phyloP scores from a whole-genome alignment of 2,113 vertebrate species.

The Semicossyphus pulcher region DNA sequence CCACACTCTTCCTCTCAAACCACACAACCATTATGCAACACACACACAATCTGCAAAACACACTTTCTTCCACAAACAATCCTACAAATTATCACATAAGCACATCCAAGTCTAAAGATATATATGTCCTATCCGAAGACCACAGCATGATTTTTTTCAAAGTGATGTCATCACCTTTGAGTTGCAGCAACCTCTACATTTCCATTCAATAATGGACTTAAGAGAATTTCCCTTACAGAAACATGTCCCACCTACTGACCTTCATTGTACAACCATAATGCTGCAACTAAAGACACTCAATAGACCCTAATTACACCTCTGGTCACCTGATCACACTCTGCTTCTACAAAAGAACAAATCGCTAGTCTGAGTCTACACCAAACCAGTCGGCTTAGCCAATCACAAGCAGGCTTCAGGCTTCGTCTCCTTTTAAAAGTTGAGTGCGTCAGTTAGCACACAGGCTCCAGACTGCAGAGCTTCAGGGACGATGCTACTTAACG shows the following conservation, averaged over 20 bases:
- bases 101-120: no score
- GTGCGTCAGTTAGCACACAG: neutral
- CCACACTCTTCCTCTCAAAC: no score
- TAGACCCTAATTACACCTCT: neutral
- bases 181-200: no score
- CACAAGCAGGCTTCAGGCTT: constrained; percentile 38
- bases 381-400: constrained; percentile 53
- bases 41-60: no score
- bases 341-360: constrained; percentile 2
- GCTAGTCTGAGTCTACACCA: constrained; percentile 7
- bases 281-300: neutral
- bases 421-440: constrained; percentile 32
- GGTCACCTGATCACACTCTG: neutral
- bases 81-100: no score
- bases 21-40: no score
- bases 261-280: neutral
- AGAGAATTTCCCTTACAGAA: neutral
- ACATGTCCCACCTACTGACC: neutral
- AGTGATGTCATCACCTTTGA: neutral
- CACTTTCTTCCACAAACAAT: no score
- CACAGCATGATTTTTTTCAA: no score
- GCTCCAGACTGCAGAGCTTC: constrained; percentile 17
- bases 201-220: no score
- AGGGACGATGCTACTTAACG: constrained; percentile 32
- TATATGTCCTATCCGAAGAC: no score